Evolutionary conservation across 2,797 vertebrate species (phyloP), one percentile per base, ranked within the genome.

Genomic region (Toxotes lorentzi): DNA sequence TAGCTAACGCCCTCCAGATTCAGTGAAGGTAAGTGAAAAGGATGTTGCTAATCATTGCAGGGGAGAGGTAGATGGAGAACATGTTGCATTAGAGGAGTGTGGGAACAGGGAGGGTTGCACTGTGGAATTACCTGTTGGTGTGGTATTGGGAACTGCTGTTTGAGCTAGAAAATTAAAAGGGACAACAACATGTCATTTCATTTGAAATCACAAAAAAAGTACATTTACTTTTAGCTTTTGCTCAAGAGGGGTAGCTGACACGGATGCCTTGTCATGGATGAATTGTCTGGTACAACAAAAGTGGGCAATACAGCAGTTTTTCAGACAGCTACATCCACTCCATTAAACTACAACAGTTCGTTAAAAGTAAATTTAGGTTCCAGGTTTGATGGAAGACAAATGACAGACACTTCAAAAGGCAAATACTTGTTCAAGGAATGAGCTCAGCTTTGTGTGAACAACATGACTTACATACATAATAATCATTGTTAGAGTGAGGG

Each of bases 111-210:
- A 21, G 9, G 34, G 0, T 17, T 4, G 23, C 53, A 17, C 48
- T 65, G 41, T 75, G 11, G 19, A 12, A 1, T 54, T 84, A 86
- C 82, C 86, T 82, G 34, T 61, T 66, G 30, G 17, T 9, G 0
- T n/a, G 3, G 41, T 16, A 5, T 1, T 35, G 43, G 54, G 2
- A 65, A 9, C 0, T 32, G 10, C 3, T 23, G 35, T 50, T 76
- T 89, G 73, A 73, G 73, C 78, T 84, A 50, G 24, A 89, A 76
- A 53, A 70, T 63, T 4, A 10, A 54, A 70, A 51, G 12, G 4
- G 4, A 76, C 21, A 64, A 16, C 27, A 5, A 35, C 5, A 48
- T 38, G 11, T 70, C 2, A 76, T 76, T 59, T 35, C 1, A 60
- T 16, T 60, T 5, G 9, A 57, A 45, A 64, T 24, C 2, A 47